Evolutionary conservation across 1,140 invertebrate genomes (phyloP).

Genomic region (Hyles euphorbiae): DNA sequence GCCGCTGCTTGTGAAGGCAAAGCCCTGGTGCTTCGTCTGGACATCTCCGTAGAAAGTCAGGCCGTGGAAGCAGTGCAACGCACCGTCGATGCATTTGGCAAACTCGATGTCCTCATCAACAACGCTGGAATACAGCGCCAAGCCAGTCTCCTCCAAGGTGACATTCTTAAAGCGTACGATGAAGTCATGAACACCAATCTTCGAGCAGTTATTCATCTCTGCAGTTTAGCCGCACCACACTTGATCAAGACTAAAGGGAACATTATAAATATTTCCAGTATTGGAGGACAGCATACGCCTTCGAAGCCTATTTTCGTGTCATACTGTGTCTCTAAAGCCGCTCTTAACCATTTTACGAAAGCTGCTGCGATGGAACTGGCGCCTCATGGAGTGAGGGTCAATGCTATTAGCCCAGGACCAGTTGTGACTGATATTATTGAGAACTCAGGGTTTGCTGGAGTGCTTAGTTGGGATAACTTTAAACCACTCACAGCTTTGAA

Average conservation of each 20-base stretch:
- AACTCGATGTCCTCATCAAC: conserved; percentile 80
- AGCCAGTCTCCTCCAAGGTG: conserved; percentile 80
- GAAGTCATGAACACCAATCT: conserved; percentile 77
- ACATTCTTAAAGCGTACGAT: conserved; percentile 81
- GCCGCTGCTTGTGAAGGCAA: conserved; percentile 27
- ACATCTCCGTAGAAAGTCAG: conserved; percentile 79
- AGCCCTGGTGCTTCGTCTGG: conserved; percentile 74
- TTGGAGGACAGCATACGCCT: neutral
- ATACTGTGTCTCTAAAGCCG: neutral
- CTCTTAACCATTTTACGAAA: neutral
- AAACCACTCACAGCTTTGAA: neutral
- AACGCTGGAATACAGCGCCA: conserved; percentile 81
- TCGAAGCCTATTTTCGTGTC: neutral
- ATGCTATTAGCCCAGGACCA: conserved; percentile 1
- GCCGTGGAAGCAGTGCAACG: conserved; percentile 75
- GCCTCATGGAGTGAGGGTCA: conserved; percentile 1
- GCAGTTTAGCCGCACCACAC: conserved; percentile 8
- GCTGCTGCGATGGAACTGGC: neutral
- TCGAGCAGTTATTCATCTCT: conserved; percentile 12
- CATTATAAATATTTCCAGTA: conserved; percentile 9
- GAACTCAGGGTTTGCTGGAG: neutral
- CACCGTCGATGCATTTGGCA: conserved; percentile 75
- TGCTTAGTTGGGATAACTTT: neutral
- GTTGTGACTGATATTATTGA: conserved; percentile 4
- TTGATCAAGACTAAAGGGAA: conserved; percentile 8